These are phyloP conservation scores for Ptilodon capucinus DNA, from an alignment of 2,888 invertebrate species.

Conservation along the genomic window DNA sequence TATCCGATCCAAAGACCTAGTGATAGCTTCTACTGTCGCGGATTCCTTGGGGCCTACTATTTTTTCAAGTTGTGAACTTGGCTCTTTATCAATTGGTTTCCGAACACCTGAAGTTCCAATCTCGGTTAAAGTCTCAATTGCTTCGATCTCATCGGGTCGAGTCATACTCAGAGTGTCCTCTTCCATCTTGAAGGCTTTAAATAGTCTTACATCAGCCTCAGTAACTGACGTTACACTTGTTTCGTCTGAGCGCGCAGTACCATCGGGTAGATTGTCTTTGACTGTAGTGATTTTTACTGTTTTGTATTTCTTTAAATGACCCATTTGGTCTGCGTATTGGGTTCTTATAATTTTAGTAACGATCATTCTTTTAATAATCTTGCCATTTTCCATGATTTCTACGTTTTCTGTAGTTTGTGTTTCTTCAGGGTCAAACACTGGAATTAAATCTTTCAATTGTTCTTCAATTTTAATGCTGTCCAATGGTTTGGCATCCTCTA, in stretches of 20 bases:
- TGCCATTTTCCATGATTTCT: not conserved
- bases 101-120: not conserved
- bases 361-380: not conserved
- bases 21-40: too few species aligned
- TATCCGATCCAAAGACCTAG: too few species aligned
- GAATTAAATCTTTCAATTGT: not conserved
- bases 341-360: not conserved
- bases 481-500: too few species aligned
- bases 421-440: not conserved
- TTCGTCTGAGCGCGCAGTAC: constrained; percentile 14
- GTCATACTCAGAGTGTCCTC: not conserved
- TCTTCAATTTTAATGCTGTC: not conserved
- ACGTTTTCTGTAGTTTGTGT: not conserved
- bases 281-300: not conserved
- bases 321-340: constrained; percentile 1
- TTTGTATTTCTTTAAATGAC: constrained; percentile 1
- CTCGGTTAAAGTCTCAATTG: constrained; percentile 4
- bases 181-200: not conserved
- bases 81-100: too few species aligned
- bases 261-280: constrained; percentile 25
- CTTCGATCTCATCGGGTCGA: not conserved
- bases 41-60: too few species aligned
- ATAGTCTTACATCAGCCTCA: constrained; percentile 13
- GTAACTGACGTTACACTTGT: constrained; percentile 23
- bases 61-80: too few species aligned